These are phyloP conservation scores for Nestor notabilis DNA, from an alignment of 2,113 vertebrate species.

Conservation along the genomic window DNA sequence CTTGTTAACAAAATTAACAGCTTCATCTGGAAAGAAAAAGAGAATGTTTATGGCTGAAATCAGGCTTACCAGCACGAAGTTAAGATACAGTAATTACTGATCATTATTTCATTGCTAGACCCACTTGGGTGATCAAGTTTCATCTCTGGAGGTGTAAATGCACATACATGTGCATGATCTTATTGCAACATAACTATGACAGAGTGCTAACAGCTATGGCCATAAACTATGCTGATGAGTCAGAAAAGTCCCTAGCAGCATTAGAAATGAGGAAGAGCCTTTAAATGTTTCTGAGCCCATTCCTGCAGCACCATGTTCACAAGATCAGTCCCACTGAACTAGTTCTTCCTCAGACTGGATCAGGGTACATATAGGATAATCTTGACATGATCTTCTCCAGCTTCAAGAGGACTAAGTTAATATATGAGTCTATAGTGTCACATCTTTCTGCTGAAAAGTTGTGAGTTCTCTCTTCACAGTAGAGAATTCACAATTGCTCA, in stretches of 20 bases:
- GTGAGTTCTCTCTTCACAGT: not conserved
- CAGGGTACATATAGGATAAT: not conserved
- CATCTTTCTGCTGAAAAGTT: not conserved
- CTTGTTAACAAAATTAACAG: constrained; percentile 61
- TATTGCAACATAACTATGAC: not conserved
- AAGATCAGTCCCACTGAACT: not conserved
- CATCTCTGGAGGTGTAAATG: not conserved
- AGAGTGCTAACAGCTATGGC: not conserved
- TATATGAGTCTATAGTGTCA: accelerated
- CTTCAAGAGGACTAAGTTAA: not conserved
- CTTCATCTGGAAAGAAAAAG: constrained; percentile 27
- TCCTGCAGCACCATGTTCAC: not conserved
- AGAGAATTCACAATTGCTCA: not conserved
- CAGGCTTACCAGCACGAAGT: not conserved
- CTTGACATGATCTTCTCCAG: not conserved
- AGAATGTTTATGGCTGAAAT: not conserved
- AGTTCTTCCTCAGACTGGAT: not conserved
- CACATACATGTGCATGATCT: not conserved
- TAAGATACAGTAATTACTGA: not conserved
- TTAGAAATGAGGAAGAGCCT: not conserved
- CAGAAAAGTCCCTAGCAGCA: not conserved
- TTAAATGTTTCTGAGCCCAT: not conserved
- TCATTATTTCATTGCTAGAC: not conserved
- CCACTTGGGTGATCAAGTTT: not conserved
- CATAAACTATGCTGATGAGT: not conserved